These are phyloP conservation scores for Tragelaphus strepsiceros DNA, from an alignment of 2,113 vertebrate species.

Conservation along the genomic window DNA sequence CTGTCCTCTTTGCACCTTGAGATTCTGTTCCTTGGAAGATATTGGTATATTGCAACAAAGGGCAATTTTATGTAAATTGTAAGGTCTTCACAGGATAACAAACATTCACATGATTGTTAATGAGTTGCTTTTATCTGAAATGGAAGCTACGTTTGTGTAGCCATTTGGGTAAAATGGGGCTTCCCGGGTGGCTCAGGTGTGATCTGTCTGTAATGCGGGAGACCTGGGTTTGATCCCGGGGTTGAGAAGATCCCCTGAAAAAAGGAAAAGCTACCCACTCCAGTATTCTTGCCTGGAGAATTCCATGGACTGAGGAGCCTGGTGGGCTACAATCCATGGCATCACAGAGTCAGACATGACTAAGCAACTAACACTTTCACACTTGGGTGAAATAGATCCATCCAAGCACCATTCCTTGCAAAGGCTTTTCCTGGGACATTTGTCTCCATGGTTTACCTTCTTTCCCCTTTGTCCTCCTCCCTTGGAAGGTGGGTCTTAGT, in stretches of 20 bases:
- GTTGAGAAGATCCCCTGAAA: not conserved
- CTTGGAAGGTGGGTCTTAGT: not conserved
- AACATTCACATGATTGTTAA: slow-evolving; percentile 53
- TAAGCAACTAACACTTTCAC: not conserved
- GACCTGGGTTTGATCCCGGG: not conserved
- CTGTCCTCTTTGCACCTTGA: not conserved
- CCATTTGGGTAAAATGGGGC: slow-evolving; percentile 16
- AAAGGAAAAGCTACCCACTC: not conserved
- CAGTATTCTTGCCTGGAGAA: not conserved
- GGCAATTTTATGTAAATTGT: slow-evolving; percentile 56
- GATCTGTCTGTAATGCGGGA: not conserved
- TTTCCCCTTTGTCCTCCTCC: not conserved
- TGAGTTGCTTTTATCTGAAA: slow-evolving; percentile 71
- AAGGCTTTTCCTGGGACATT: slow-evolving; percentile 19
- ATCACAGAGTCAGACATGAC: not conserved
- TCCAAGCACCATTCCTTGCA: slow-evolving; percentile 4
- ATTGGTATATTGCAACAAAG: slow-evolving; percentile 4
- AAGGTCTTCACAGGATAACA: slow-evolving; percentile 48
- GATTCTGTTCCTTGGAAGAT: not conserved
- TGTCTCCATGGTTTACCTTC: not conserved
- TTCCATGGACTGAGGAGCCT: not conserved
- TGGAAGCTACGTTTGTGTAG: slow-evolving; percentile 53
- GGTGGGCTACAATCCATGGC: not conserved
- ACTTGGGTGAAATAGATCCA: slow-evolving; percentile 25
- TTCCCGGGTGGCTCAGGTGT: not conserved